Evolutionary conservation across 2,113 vertebrate species (phyloP).

Genomic region (Gila orcuttii): DNA sequence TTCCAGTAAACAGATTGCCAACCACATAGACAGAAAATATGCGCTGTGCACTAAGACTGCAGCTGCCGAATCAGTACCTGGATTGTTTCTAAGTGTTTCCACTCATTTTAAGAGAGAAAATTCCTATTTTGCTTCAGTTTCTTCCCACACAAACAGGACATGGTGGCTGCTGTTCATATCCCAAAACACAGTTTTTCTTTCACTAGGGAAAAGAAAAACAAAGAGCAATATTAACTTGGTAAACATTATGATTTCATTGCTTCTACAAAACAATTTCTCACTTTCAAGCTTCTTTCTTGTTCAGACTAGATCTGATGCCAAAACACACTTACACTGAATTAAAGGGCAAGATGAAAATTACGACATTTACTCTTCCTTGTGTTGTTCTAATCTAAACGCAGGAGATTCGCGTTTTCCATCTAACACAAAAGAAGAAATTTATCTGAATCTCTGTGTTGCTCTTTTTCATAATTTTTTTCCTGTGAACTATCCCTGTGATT

Average conservation of each 20-base stretch:
- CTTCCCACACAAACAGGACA: slow-evolving; percentile 62
- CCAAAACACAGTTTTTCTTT: slow-evolving; percentile 64
- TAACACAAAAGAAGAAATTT: not conserved
- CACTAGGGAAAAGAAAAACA: slow-evolving; percentile 58
- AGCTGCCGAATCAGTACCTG: slow-evolving; percentile 73
- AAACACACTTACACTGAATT: not conserved
- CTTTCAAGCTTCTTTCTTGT: slow-evolving; percentile 2
- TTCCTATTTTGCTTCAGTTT: slow-evolving; percentile 66
- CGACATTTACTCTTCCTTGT: not conserved
- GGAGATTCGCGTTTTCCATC: not conserved
- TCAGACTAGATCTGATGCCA: not conserved
- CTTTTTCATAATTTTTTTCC: not conserved
- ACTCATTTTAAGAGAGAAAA: slow-evolving; percentile 64
- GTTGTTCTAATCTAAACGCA: not conserved
- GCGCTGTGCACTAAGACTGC: slow-evolving; percentile 68
- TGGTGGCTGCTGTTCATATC: slow-evolving; percentile 62
- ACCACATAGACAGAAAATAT: slow-evolving; percentile 79
- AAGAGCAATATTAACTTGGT: slow-evolving; percentile 52
- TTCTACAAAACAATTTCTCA: slow-evolving; percentile 43
- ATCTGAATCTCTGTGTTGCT: not conserved
- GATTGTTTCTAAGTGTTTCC: slow-evolving; percentile 77
- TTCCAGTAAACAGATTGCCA: slow-evolving; percentile 79
- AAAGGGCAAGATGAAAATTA: not conserved
- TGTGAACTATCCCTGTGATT: not conserved
- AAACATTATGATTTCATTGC: slow-evolving; percentile 49